phyloP scores from a whole-genome alignment of 2,113 vertebrate genomes.

The Neolamprologus variostigma region DNA sequence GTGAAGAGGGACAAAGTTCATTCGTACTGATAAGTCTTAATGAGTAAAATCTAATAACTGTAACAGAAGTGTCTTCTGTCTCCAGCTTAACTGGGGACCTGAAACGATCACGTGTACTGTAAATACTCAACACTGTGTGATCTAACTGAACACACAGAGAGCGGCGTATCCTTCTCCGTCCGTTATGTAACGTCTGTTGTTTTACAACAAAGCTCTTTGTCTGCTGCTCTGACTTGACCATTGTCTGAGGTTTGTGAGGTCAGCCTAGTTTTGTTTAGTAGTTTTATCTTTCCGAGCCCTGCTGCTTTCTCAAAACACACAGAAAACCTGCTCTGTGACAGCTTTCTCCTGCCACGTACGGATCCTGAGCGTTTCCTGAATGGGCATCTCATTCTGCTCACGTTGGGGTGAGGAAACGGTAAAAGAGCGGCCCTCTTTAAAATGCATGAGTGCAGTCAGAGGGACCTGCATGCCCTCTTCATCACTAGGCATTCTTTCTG shows the following conservation, averaged over 20 bases:
- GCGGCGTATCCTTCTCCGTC: neutral
- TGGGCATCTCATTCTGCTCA: slow-evolving; percentile 46
- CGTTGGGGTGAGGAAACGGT: slow-evolving; percentile 15
- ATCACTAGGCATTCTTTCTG: neutral
- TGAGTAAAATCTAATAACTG: neutral
- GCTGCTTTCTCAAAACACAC: neutral
- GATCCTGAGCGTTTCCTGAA: slow-evolving; percentile 12
- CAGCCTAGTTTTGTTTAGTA: slow-evolving; percentile 30
- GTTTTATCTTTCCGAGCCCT: neutral
- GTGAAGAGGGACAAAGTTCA: neutral
- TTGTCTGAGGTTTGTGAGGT: slow-evolving; percentile 57
- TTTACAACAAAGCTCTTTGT: slow-evolving; percentile 54
- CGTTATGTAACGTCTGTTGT: slow-evolving; percentile 27
- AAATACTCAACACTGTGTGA: neutral
- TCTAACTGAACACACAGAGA: neutral
- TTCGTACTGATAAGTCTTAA: neutral
- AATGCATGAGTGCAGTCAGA: slow-evolving; percentile 43
- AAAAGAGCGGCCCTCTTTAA: slow-evolving; percentile 45
- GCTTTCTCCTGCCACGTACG: neutral
- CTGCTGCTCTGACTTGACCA: slow-evolving; percentile 16
- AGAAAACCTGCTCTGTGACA: neutral
- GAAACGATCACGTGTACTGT: neutral
- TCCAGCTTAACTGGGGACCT: neutral
- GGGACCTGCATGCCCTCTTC: slow-evolving; percentile 6
- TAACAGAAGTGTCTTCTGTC: neutral